Base-by-base conservation (phyloP, 2,113 vertebrate genomes). In the Daphoenositta chrysoptera region DNA sequence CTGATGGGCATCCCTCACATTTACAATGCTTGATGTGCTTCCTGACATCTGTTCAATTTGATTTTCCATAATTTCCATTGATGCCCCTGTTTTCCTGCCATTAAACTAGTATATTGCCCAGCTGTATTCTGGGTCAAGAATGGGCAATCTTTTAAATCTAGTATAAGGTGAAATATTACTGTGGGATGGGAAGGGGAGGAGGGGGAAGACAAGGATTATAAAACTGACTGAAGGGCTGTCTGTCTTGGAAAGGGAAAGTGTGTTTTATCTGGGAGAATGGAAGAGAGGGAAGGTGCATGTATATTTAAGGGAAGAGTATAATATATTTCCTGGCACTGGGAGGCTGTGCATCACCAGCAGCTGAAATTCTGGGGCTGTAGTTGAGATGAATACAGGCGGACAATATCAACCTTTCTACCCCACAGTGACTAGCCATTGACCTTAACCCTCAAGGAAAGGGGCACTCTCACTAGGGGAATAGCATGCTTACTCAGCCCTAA, bases 61-160 rank as follows among this genome's bases (percentile, higher is more conserved):
- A 96, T 96, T 97, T 96, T 96, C 96, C 95, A 73, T 97, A 95
- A 96, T 97, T 96, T 97, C 94, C 95, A 96, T 93, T 96, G 96
- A 96, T 96, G 94, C 89, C 89, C 91, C 91, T 94, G 96, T 94
- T 96, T 96, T 96, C 93, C 83, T 96, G 92, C 81, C 69, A 94
- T 96, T 96, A 96, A 96, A 96, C 90, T 94, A 87, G 92, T 95
- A 92, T 96, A 96, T 94, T 91, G 95, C 94, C 89, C 89, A 87
- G 94, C 94, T 92, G 94, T 95, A 96, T 97, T 95, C 90, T 97
- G 68, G 90, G 94, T 97, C 96, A 96, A 97, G 96, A 96, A 89
- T 95, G 83, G 91, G 65, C 94, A 94, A 96, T 94, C 94, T 95
- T 96, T 96, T 96, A 96, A 97, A 96, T 92, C 94, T 97, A 89